phyloP scores from a whole-genome alignment of 2,113 vertebrate species.

The Neogobius melanostomus region DNA sequence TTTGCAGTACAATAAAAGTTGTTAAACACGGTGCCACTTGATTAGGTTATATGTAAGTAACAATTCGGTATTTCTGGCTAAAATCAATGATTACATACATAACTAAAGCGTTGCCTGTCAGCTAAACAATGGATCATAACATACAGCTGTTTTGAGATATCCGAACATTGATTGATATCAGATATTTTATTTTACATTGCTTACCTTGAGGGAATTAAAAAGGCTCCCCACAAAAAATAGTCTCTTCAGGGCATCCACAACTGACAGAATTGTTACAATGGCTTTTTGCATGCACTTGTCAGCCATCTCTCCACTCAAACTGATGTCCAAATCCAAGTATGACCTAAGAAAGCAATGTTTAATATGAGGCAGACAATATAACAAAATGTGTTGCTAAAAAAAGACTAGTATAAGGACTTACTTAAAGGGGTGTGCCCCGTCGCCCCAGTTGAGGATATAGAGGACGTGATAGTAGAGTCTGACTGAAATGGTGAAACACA shows the following conservation, averaged over 20 bases:
- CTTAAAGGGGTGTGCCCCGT: constrained; percentile 84
- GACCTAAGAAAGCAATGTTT: constrained; percentile 61
- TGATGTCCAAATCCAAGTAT: constrained; percentile 82
- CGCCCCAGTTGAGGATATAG: constrained; percentile 75
- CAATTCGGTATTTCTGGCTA: too few species aligned
- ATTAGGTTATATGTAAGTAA: too few species aligned
- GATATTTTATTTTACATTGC: background rate
- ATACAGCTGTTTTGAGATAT: too few species aligned
- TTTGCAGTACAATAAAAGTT: too few species aligned
- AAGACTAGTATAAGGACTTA: constrained; percentile 63
- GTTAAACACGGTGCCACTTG: too few species aligned
- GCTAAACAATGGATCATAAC: too few species aligned
- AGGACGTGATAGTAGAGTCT: constrained; percentile 84
- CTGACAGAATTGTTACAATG: constrained; percentile 65
- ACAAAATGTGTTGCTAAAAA: background rate
- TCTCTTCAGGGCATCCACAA: constrained; percentile 74
- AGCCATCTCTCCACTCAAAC: constrained; percentile 80
- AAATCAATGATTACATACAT: too few species aligned
- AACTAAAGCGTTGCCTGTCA: too few species aligned
- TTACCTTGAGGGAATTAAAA: constrained; percentile 89
- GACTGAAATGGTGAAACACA: constrained; percentile 84
- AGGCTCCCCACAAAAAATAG: constrained; percentile 85
- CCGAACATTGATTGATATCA: too few species aligned
- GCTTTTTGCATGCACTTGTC: constrained; percentile 75
- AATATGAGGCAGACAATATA: background rate